A percentile compares a stretch with the other conserved stretches of the same genome.
Evolutionary conservation across 2,797 vertebrate genomes (phyloP).

Genomic region (Leucoraja ocellata): DNA sequence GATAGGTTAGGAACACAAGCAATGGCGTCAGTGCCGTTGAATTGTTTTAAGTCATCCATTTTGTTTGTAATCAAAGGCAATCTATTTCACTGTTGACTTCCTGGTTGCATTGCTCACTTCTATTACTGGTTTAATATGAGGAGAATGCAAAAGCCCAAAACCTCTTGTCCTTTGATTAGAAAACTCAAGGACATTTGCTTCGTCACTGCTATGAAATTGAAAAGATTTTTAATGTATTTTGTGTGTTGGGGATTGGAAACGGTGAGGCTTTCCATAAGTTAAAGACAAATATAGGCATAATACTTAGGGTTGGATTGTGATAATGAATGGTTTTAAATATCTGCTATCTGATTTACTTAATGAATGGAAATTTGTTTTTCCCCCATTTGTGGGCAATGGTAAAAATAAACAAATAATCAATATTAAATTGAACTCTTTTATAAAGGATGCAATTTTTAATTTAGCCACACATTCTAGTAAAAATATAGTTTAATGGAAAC

Average conservation of each 20-base stretch:
- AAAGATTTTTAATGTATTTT: background rate
- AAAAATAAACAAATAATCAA: slow-evolving; percentile 3
- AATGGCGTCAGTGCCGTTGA: background rate
- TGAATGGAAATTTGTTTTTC: background rate
- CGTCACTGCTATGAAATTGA: background rate
- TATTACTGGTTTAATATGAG: background rate
- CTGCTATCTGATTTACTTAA: background rate
- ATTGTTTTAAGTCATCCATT: background rate
- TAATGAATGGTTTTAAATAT: background rate
- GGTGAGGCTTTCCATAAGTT: background rate
- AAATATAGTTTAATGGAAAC: background rate
- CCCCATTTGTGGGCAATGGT: background rate
- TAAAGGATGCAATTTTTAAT: background rate
- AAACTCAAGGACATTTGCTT: background rate
- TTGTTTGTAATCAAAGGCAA: background rate
- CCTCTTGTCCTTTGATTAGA: background rate
- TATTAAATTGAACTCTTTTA: background rate
- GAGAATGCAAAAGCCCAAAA: background rate
- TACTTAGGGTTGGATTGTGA: background rate
- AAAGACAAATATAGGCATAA: no score
- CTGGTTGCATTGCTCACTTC: background rate
- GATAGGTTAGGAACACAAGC: background rate
- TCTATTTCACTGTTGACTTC: background rate
- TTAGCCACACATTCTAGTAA: background rate
- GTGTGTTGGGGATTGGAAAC: background rate